Conservation (phyloP, 2,888 invertebrate species). For the Sabatieria punctata region DNA sequence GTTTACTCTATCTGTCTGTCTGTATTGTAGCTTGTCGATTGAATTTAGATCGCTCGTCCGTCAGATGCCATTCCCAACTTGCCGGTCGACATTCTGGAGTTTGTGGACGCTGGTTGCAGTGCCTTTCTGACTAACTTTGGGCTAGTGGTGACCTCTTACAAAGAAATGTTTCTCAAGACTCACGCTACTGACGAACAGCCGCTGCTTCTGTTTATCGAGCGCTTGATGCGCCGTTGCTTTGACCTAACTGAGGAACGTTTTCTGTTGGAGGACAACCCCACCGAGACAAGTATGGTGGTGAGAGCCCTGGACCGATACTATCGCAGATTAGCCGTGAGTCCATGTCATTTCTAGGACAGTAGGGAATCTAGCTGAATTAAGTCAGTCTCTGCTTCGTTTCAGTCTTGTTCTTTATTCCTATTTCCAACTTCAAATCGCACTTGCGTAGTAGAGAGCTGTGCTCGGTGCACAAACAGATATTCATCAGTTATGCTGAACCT, state of each 20-base stretch:
- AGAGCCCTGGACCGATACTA: conserved; percentile 28
- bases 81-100: conserved; percentile 23
- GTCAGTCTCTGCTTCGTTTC: no score
- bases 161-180: conserved; percentile 13
- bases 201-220: not conserved
- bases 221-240: not conserved
- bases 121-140: conserved; percentile 24
- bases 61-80: conserved; percentile 9
- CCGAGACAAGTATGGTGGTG: conserved; percentile 23
- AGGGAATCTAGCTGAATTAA: no score
- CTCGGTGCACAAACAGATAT: no score
- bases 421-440: no score
- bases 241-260: not conserved
- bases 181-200: not conserved
- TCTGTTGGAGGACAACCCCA: conserved; percentile 13
- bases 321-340: conserved; percentile 10
- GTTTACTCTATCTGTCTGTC: not conserved
- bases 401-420: not conserved
- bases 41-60: conserved; percentile 3
- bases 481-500: no score
- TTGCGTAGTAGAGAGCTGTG: no score
- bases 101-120: conserved; percentile 25
- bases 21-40: no score
- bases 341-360: no score
- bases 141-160: conserved; percentile 20